Base-by-base conservation (phyloP, 2,888 invertebrate species). In the Yponomeuta evonymella region DNA sequence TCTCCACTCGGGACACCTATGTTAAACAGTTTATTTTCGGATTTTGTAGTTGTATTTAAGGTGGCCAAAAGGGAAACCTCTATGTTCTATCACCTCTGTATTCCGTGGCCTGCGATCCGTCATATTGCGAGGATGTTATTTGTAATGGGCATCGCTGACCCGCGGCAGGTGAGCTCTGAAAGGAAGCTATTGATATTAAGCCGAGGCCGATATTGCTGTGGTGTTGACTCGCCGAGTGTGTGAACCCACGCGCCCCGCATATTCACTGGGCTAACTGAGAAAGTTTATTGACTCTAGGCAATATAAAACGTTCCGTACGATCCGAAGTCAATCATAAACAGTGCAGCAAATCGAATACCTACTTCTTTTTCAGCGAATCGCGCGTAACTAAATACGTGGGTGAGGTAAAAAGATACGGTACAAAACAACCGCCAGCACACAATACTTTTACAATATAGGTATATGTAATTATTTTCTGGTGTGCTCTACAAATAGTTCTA, bases 101-200 rank as follows among this genome's bases (percentile, higher is more conserved):
- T 12, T 12, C 15, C 15, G 51, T 15, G 51, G 5, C 51, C 51
- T 12, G 12, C 15, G 51, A 15, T 12, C 51, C 51, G 3, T 12
- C 51, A 15, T 15, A 15, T 15, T 15, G 2, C 51, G 15, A 12
- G 51, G 29, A 29, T 65, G 65, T 65, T 29, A 65, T 65, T 65
- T 65, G 29, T 65, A 65, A 65, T 65, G 65, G 65, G 12, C 65
- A 65, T 65, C 51, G 51, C 15, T 8, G 51, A 58, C 51, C 51
- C 51, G 51, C 15, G 51, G 51, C 51, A 12, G 51, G 15, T 15
- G 51, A 58, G 3, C 51, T 12, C 51, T 58, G 51, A 58, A 58
- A 58, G 51, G 51, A 58, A 58, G 6, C 51, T 58, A 58, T 58
- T 58, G 51, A 58, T 58, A 58, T 58, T 58, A 5, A 58, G 51